Evolutionary conservation across 2,797 vertebrate genomes (phyloP).

Genomic region (Lutjanus campechanus): DNA sequence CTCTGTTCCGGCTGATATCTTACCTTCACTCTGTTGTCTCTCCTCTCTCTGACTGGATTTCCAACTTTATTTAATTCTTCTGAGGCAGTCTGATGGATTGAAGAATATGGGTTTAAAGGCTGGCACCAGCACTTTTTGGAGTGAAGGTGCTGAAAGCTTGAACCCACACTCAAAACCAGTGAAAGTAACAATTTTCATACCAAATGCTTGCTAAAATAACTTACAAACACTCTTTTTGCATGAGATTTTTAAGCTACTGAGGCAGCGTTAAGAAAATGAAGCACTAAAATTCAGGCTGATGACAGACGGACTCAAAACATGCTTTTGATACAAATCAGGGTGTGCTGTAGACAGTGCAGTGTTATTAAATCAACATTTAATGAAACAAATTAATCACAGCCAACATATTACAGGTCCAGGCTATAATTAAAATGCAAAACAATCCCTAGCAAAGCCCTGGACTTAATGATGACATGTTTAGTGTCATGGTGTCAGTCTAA

Average conservation of each 20-base stretch:
- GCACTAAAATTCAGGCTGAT: neutral
- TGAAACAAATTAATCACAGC: conserved; percentile 18
- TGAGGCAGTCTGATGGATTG: conserved; percentile 18
- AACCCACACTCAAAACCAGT: neutral
- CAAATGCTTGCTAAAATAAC: neutral
- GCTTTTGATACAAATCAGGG: neutral
- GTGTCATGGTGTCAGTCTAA: neutral
- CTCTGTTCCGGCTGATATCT: conserved; percentile 36
- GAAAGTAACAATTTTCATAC: neutral
- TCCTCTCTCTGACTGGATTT: conserved; percentile 21
- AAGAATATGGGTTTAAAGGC: neutral
- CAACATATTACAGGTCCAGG: neutral
- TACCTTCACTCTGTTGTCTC: conserved; percentile 24
- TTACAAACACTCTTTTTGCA: neutral
- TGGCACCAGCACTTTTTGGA: neutral
- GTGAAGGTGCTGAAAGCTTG: neutral
- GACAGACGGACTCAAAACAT: neutral
- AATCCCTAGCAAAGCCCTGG: neutral
- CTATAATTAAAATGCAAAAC: conserved; percentile 11
- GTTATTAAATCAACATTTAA: neutral
- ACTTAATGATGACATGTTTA: conserved; percentile 9
- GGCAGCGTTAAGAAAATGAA: neutral
- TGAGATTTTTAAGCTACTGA: neutral
- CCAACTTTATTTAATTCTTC: conserved; percentile 3
- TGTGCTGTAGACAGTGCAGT: neutral